These are phyloP conservation scores for Colostygia pectinataria DNA, from an alignment of 2,888 invertebrate species.

Conservation along the genomic window DNA sequence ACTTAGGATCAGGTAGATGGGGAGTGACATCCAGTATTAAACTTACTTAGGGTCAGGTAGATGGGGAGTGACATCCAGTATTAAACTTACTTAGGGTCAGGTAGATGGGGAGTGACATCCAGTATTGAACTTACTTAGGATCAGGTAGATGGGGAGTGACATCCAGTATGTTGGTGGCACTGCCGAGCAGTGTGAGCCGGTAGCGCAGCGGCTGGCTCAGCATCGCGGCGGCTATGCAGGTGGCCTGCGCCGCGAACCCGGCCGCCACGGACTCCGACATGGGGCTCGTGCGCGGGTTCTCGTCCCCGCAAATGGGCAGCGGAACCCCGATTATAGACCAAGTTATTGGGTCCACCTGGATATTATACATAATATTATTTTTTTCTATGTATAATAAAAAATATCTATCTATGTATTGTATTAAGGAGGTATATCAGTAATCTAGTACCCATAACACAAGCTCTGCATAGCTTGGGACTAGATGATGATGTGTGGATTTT, in stretches of 20 bases:
- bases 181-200: constrained; percentile 90
- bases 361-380: not conserved
- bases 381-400: no score
- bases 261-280: constrained; percentile 93
- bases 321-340: constrained; percentile 67
- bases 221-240: constrained; percentile 91
- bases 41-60: no score
- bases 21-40: no score
- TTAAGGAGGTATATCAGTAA: no score
- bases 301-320: constrained; percentile 65
- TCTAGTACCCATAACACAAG: no score
- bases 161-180: constrained; percentile 91
- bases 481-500: no score
- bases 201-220: constrained; percentile 94
- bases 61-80: no score
- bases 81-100: no score
- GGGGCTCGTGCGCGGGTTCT: constrained; percentile 46
- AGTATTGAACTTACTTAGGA: constrained; percentile 75
- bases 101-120: no score
- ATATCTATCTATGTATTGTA: no score
- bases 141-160: constrained; percentile 82
- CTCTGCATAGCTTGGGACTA: no score
- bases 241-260: constrained; percentile 93
- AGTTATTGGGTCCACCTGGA: constrained; percentile 53
- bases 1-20: no score